A percentile compares a stretch with the other conserved stretches of the same genome.
Conservation (phyloP, 2,113 vertebrate species). For the Gambusia affinis region DNA sequence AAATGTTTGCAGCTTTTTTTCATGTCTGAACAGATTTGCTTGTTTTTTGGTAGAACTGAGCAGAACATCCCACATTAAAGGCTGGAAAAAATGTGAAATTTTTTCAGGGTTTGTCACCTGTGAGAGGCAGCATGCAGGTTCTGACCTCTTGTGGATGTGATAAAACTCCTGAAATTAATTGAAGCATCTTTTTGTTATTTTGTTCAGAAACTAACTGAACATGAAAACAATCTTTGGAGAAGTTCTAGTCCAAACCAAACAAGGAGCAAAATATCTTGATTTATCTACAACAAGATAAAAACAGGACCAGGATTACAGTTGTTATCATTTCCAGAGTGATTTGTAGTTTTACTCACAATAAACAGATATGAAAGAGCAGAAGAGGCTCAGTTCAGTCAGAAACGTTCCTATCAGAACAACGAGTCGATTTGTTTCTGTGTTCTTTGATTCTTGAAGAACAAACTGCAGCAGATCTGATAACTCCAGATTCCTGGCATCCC, state of each 20-base stretch:
- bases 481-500: no score
- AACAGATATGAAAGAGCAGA: background rate
- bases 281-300: background rate
- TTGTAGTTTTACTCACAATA: no score
- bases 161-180: no score
- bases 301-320: background rate
- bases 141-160: no score
- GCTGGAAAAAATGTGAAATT: no score
- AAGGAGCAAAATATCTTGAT: background rate
- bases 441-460: background rate
- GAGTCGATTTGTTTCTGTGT: background rate
- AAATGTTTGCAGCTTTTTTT: background rate
- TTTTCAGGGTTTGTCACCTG: no score
- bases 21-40: no score
- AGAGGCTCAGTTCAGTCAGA: background rate
- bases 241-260: no score
- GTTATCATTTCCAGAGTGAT: background rate
- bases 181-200: background rate
- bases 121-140: no score
- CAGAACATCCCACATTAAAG: background rate
- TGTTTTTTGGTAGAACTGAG: background rate
- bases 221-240: background rate
- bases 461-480: background rate
- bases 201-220: background rate
- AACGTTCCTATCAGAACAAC: background rate